Evolutionary conservation across 2,113 vertebrate species (phyloP).

Genomic region (Tragelaphus strepsiceros): DNA sequence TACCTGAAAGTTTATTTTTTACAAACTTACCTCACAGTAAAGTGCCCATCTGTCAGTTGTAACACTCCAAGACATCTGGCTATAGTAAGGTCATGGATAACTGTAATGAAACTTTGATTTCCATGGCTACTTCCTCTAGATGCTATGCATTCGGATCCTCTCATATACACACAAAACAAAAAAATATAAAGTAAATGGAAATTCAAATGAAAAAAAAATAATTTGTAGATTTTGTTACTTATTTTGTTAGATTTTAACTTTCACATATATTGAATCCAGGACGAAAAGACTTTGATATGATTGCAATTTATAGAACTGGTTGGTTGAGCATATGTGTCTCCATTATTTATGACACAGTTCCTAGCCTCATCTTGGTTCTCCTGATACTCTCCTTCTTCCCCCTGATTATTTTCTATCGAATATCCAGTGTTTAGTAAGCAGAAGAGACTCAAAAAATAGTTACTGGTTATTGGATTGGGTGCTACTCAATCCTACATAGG

Average conservation of each 20-base stretch:
- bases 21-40: not conserved
- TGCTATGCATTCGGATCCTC: not conserved
- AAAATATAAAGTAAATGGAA: not conserved
- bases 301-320: not conserved
- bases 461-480: not conserved
- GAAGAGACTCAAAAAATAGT: not conserved
- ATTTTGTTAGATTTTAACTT: not conserved
- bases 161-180: not conserved
- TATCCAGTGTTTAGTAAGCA: not conserved
- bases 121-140: not conserved
- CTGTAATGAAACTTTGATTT: not conserved
- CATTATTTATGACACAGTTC: not conserved
- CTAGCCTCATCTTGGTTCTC: not conserved
- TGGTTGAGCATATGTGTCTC: not conserved
- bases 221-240: not conserved
- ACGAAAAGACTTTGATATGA: not conserved
- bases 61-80: not conserved
- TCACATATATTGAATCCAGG: not conserved
- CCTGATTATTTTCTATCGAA: not conserved
- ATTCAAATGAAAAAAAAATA: not conserved
- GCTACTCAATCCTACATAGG: not conserved
- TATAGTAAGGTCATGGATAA: not conserved
- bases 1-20: conserved; percentile 19
- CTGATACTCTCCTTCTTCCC: not conserved
- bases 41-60: not conserved